Evolutionary conservation across 2,888 invertebrate species (phyloP), one percentile per base, ranked within the genome.

Genomic region (Argyra leucocephala): DNA sequence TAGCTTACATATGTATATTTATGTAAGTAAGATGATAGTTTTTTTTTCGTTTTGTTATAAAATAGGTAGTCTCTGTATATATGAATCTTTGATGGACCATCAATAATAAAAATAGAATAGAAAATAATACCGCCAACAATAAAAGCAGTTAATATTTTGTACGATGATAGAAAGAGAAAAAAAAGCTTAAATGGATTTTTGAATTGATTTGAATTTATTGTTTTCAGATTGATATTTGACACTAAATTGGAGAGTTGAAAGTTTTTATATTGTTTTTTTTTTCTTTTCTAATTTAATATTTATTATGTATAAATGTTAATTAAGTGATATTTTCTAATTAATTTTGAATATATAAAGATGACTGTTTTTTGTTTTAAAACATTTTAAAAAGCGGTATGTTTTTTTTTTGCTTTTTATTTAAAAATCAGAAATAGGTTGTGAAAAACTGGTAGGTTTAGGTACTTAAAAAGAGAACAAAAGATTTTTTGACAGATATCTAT

Each of bases 151-250:
- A 31, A 31, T 1, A 2, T n/a, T n/a, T n/a, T n/a, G 31, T 48
- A 48, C 12, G 3, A 3, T 18, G n/a, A 12, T 48, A 48, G 18
- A 48, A 48, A 18, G 48, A 48, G 48, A 48, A 2, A 48, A 48
- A 6, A 2, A 48, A 48, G 12, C 1, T n/a, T 18, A 48, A 48
- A 48, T 48, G 15, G 48, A 18, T 48, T 18, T 48, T 48, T 48
- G 48, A 48, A 48, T 48, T 48, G 48, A 48, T 48, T 48, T 48
- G 48, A 48, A 48, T 48, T 48, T 48, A 48, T 48, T 48, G 48
- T 48, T 48, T 48, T 48, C 15, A 48, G 48, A 48, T 48, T 48
- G 48, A 48, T 48, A 48, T 48, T 48, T 48, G 48, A 48, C 48
- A 48, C 48, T 48, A 48, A 48, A 48, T 48, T 48, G 48, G 48